These are phyloP conservation scores for Dreissena rostriformis DNA, from an alignment of 1,140 invertebrate species.

Conservation along the genomic window DNA sequence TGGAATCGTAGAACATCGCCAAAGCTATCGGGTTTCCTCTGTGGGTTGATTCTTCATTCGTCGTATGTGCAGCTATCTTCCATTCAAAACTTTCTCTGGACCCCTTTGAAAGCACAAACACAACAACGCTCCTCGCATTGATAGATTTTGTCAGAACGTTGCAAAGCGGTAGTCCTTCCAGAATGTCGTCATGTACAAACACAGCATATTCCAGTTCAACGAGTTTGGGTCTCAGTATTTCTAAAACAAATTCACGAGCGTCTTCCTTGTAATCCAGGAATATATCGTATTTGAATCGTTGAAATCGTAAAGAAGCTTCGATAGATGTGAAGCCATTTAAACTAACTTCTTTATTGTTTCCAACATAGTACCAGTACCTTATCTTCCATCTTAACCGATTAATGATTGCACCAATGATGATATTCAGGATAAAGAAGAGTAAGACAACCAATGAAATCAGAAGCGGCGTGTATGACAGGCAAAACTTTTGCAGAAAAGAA, in stretches of 20 bases:
- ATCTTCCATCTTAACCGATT: slow-evolving; percentile 24
- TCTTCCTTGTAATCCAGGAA: not conserved
- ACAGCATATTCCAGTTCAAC: not conserved
- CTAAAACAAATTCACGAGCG: not conserved
- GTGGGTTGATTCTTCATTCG: no score
- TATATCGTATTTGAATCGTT: not conserved
- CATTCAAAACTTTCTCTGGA: not conserved
- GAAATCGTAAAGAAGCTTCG: not conserved
- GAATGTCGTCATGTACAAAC: slow-evolving; percentile 5
- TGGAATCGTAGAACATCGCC: no score
- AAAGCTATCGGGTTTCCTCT: no score
- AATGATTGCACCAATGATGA: not conserved
- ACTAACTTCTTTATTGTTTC: not conserved
- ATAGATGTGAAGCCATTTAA: not conserved
- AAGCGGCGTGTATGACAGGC: slow-evolving; percentile 1
- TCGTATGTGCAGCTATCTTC: slow-evolving; percentile 5
- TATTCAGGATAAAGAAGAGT: not conserved
- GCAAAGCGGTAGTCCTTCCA: not conserved
- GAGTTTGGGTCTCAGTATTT: not conserved
- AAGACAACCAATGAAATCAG: not conserved
- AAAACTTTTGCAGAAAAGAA: not conserved
- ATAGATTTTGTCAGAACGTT: slow-evolving; percentile 1
- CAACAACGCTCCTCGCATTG: not conserved
- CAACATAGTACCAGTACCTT: slow-evolving; percentile 26
- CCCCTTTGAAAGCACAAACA: not conserved